Conservation (phyloP, 2,797 vertebrate genomes). For the Champsocephalus esox region DNA sequence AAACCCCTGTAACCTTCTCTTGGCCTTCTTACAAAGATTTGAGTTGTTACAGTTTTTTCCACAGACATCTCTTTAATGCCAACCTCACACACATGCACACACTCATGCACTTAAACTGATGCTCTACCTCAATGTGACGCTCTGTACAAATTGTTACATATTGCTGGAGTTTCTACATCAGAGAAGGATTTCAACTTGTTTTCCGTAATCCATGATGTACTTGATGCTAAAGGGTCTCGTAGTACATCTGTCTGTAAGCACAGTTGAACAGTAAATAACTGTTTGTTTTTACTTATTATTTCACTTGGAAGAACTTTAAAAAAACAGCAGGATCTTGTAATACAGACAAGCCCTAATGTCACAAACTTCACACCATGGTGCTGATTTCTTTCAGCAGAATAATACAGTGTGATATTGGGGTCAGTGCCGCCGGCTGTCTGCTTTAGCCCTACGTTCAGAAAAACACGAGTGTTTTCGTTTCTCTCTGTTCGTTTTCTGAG, state of each 20-base stretch:
- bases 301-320: slow-evolving; percentile 50
- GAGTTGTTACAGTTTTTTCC: slow-evolving; percentile 53
- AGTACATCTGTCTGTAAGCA: slow-evolving; percentile 26
- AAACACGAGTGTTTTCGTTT: slow-evolving; percentile 75
- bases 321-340: slow-evolving; percentile 40
- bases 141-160: slow-evolving; percentile 72
- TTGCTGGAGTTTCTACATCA: slow-evolving; percentile 64
- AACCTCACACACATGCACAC: slow-evolving; percentile 34
- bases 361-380: slow-evolving; percentile 53
- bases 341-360: slow-evolving; percentile 57
- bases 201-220: slow-evolving; percentile 62
- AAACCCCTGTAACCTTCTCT: slow-evolving; percentile 52
- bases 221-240: slow-evolving; percentile 46
- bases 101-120: slow-evolving; percentile 38
- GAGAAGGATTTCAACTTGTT: slow-evolving; percentile 70
- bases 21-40: slow-evolving; percentile 54
- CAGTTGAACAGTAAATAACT: slow-evolving; percentile 16
- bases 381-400: slow-evolving; percentile 70
- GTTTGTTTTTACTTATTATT: slow-evolving; percentile 61
- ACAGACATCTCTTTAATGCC: slow-evolving; percentile 38
- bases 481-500: slow-evolving; percentile 69
- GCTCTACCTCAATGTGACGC: slow-evolving; percentile 40
- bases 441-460: slow-evolving; percentile 56
- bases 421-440: slow-evolving; percentile 73
- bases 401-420: slow-evolving; percentile 78